Evolutionary conservation across 2,888 invertebrate species (phyloP).

Genomic region (Uloborus plumipes): DNA sequence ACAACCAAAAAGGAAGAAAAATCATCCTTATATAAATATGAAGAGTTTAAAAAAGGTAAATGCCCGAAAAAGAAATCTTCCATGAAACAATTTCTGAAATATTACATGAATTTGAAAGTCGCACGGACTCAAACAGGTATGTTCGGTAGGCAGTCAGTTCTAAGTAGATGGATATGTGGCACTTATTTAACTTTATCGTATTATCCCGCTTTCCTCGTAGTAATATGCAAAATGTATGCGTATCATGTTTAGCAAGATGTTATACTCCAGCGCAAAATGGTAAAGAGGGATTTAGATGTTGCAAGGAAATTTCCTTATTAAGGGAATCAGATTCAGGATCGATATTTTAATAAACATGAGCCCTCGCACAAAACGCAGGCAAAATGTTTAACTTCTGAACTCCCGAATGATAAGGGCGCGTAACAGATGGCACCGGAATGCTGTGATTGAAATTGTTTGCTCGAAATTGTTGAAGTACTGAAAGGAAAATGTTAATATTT

Average conservation of each 20-base stretch:
- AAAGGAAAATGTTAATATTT: too few species aligned
- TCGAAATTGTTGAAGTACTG: too few species aligned
- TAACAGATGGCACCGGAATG: too few species aligned
- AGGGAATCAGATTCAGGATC: conserved; percentile 24
- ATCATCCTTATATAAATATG: background rate
- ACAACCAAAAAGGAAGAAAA: conserved; percentile 31
- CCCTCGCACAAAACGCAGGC: background rate
- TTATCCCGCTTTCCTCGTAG: background rate
- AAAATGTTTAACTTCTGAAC: conserved; percentile 5
- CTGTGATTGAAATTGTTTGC: too few species aligned
- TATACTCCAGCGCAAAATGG: background rate
- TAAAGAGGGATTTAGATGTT: conserved; percentile 7
- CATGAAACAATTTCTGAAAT: too few species aligned
- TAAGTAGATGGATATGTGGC: too few species aligned
- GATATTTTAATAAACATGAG: conserved; percentile 38
- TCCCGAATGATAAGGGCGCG: background rate
- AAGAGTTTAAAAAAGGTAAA: too few species aligned
- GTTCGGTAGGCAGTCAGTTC: too few species aligned
- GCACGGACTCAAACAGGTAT: too few species aligned
- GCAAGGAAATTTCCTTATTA: conserved; percentile 34
- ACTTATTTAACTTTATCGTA: too few species aligned
- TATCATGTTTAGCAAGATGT: conserved; percentile 7
- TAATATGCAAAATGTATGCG: conserved; percentile 30
- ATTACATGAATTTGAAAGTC: too few species aligned
- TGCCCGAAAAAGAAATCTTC: too few species aligned